phyloP scores from a whole-genome alignment of 64 coral and sea anemone species.

The Anthopleura sola region DNA sequence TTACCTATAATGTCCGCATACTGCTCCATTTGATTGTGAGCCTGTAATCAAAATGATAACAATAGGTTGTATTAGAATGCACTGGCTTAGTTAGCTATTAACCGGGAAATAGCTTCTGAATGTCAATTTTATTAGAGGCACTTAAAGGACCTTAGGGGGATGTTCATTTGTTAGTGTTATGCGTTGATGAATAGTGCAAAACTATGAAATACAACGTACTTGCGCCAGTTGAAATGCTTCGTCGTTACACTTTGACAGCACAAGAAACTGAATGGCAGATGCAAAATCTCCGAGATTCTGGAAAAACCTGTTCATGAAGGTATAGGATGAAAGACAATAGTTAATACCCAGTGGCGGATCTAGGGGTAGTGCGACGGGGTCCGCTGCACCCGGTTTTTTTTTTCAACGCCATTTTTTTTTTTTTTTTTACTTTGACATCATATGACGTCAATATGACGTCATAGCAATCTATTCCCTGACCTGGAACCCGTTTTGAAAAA shows the following conservation, averaged over 20 bases:
- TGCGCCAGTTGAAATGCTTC: slow-evolving; percentile 99
- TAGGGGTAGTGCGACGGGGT: too few species aligned
- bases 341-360: too few species aligned
- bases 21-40: slow-evolving; percentile 98
- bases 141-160: too few species aligned
- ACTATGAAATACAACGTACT: slow-evolving; percentile 19
- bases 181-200: neutral
- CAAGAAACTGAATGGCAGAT: slow-evolving; percentile 98
- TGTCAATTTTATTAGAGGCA: neutral
- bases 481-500: too few species aligned
- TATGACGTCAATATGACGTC: too few species aligned
- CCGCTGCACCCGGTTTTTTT: too few species aligned
- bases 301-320: slow-evolving; percentile 68
- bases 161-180: too few species aligned
- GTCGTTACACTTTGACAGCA: slow-evolving; percentile 98
- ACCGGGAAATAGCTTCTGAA: neutral
- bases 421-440: too few species aligned
- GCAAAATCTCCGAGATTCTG: slow-evolving; percentile 99
- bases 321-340: too few species aligned
- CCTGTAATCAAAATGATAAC: slow-evolving; percentile 34
- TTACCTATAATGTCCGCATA: slow-evolving; percentile 99
- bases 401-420: too few species aligned
- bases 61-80: neutral
- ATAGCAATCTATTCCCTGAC: too few species aligned
- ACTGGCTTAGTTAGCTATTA: too few species aligned